phyloP scores from a whole-genome alignment of 2,888 invertebrate species.

The Leistus spinibarbis region DNA sequence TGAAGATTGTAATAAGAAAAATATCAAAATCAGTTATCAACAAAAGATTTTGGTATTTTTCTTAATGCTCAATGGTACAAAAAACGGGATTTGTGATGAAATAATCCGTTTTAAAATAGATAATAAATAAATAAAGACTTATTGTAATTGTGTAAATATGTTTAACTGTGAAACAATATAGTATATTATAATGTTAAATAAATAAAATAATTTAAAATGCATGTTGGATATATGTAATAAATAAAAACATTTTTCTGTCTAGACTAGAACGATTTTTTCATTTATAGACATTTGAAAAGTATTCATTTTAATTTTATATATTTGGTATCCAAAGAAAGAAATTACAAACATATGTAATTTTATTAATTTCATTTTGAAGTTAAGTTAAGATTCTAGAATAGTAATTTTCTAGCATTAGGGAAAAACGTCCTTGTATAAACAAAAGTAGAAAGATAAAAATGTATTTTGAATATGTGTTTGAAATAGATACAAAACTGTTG shows the following conservation, averaged over 20 bases:
- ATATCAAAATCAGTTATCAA: neutral
- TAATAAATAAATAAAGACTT: neutral
- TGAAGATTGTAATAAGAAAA: conserved; percentile 3
- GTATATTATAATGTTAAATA: neutral
- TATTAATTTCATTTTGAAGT: conserved; percentile 35
- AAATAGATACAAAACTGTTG: conserved; percentile 18
- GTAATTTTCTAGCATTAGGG: neutral
- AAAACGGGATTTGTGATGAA: too few species aligned
- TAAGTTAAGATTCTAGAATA: neutral
- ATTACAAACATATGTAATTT: conserved; percentile 32
- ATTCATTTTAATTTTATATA: conserved; percentile 3
- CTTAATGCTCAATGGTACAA: neutral
- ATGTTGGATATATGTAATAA: neutral
- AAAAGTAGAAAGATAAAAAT: neutral
- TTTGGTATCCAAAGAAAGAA: conserved; percentile 38
- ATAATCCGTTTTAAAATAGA: neutral
- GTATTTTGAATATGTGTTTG: conserved; percentile 37
- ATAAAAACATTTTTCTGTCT: conserved; percentile 3
- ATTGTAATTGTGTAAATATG: neutral
- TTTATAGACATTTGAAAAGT: neutral
- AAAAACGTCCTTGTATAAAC: too few species aligned
- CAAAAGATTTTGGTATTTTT: neutral
- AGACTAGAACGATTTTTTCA: neutral
- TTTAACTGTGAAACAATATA: neutral
- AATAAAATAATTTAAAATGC: neutral